Conservation (phyloP, 2,888 invertebrate genomes). For the Asteroscopus sphinx region DNA sequence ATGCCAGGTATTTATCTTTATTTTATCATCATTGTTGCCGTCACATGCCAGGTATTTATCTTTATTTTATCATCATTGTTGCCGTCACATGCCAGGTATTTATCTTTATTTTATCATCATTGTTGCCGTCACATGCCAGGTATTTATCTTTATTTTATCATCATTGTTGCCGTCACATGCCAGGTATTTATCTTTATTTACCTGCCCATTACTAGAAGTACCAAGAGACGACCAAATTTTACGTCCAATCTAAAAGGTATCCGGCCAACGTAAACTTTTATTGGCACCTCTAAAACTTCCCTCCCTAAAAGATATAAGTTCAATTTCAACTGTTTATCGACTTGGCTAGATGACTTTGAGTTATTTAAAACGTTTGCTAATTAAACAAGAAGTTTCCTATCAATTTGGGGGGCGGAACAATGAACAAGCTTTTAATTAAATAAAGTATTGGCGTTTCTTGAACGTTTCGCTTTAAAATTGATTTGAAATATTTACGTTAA, state of each 20-base stretch:
- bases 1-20: no score
- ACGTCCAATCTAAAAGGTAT: background rate
- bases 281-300: constrained; percentile 3
- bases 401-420: constrained; percentile 61
- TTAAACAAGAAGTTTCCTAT: constrained; percentile 67
- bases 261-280: background rate
- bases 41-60: no score
- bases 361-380: constrained; percentile 70
- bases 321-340: constrained; percentile 58
- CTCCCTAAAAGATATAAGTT: constrained; percentile 32
- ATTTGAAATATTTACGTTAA: constrained; percentile 62
- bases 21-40: no score
- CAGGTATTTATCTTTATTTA: no score
- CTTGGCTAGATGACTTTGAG: constrained; percentile 66
- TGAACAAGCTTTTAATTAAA: constrained; percentile 78
- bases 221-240: no score
- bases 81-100: no score
- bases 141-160: no score
- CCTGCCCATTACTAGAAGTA: no score
- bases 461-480: constrained; percentile 67
- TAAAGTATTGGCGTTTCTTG: constrained; percentile 73
- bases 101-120: no score
- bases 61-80: no score
- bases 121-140: no score
- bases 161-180: no score